These are phyloP conservation scores for Lampris incognitus DNA, from an alignment of 2,113 vertebrate genomes.

Conservation along the genomic window DNA sequence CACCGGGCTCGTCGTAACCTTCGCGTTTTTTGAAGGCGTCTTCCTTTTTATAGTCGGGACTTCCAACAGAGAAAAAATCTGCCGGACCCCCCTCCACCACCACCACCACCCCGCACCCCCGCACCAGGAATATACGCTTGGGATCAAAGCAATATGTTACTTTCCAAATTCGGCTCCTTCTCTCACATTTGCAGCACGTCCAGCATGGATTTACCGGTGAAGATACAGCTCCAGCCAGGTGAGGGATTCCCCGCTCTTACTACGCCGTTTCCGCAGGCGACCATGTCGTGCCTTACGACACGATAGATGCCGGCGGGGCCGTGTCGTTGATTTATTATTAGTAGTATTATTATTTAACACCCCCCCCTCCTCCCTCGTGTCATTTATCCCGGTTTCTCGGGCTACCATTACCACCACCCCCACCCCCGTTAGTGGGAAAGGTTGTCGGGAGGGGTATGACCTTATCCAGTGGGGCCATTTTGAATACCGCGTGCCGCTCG, in stretches of 20 bases:
- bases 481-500: constrained; percentile 3
- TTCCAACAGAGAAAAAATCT: neutral
- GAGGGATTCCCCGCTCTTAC: constrained; percentile 15
- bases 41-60: neutral
- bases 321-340: no score
- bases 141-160: constrained; percentile 80
- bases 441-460: constrained; percentile 4
- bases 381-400: no score
- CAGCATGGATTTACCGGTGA: constrained; percentile 89
- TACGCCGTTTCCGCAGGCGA: no score
- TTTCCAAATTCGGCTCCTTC: constrained; percentile 89
- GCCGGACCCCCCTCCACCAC: no score
- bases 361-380: no score
- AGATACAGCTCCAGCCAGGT: constrained; percentile 89
- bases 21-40: neutral
- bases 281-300: no score
- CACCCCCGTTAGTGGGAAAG: no score
- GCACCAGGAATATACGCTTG: neutral
- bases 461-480: constrained; percentile 24
- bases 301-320: no score
- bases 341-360: no score
- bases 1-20: neutral
- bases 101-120: no score
- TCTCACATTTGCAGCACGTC: constrained; percentile 88
- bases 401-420: no score